phyloP scores from a whole-genome alignment of 2,113 vertebrate genomes.

The Diadophis punctatus region DNA sequence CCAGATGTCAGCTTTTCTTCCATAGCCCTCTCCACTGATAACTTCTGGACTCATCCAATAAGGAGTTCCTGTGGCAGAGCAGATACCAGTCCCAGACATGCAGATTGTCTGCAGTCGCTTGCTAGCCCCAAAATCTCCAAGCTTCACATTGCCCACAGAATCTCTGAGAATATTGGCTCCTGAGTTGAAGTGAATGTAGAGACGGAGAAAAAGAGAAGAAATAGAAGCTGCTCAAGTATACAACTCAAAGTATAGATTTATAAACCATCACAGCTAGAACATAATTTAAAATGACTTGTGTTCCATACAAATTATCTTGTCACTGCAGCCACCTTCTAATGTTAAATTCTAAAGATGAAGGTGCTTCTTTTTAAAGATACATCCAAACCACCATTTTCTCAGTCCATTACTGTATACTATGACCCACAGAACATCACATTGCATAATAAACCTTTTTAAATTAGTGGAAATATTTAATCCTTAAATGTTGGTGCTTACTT shows the following conservation, averaged over 20 bases:
- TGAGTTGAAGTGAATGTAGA: conserved; percentile 41
- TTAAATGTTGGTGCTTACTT: background rate
- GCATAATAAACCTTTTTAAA: background rate
- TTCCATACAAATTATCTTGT: conserved; percentile 6
- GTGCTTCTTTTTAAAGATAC: background rate
- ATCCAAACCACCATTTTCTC: background rate
- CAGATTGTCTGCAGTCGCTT: conserved; percentile 95
- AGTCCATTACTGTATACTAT: no score
- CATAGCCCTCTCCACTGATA: conserved; percentile 95
- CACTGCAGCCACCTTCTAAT: background rate
- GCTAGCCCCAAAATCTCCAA: conserved; percentile 95
- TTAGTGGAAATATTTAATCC: background rate
- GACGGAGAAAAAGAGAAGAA: background rate
- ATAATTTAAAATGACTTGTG: background rate
- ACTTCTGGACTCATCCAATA: conserved; percentile 99
- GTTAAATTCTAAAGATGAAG: background rate
- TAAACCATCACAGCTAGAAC: background rate
- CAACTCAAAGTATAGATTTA: conserved; percentile 22
- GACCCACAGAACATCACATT: background rate
- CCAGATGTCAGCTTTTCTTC: conserved; percentile 93
- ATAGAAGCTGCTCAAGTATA: conserved; percentile 42
- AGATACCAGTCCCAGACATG: conserved; percentile 90
- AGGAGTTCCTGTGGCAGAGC: conserved; percentile 91
- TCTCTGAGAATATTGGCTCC: conserved; percentile 96
- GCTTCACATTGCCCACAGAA: conserved; percentile 92